Evolutionary conservation across 2,797 vertebrate genomes (phyloP).

Genomic region (Phataginus tricuspis): DNA sequence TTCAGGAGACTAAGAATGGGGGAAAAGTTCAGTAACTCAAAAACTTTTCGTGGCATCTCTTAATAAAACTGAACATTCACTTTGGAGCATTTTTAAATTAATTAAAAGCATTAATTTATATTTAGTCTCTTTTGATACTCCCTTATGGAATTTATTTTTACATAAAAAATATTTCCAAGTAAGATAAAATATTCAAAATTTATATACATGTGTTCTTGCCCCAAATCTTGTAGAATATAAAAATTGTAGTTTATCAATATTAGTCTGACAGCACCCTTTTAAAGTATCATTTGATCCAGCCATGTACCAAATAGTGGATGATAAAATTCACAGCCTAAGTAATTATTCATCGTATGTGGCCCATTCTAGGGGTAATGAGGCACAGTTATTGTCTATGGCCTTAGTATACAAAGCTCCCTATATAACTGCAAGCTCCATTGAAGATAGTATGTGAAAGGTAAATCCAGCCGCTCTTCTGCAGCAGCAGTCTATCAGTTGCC

Average conservation of each 20-base stretch:
- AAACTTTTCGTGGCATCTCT: not conserved
- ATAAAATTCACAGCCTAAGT: not conserved
- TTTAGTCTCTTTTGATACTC: not conserved
- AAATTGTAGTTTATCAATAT: not conserved
- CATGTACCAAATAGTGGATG: not conserved
- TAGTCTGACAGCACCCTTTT: not conserved
- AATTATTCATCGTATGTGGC: not conserved
- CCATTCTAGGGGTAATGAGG: not conserved
- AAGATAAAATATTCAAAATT: not conserved
- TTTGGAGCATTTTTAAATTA: not conserved
- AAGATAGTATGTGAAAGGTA: not conserved
- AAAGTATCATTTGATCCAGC: not conserved
- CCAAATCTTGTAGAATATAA: not conserved
- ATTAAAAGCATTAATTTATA: not conserved
- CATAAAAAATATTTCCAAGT: not conserved
- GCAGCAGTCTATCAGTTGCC: not conserved
- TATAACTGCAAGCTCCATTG: not conserved
- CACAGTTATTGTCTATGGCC: not conserved
- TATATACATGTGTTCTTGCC: not conserved
- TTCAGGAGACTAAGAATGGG: not conserved
- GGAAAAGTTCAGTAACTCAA: not conserved
- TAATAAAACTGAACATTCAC: not conserved
- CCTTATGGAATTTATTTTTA: not conserved
- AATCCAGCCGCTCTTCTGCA: not conserved
- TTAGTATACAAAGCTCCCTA: not conserved